Conservation (phyloP, 2,888 invertebrate species). For the Athalia rosae region DNA sequence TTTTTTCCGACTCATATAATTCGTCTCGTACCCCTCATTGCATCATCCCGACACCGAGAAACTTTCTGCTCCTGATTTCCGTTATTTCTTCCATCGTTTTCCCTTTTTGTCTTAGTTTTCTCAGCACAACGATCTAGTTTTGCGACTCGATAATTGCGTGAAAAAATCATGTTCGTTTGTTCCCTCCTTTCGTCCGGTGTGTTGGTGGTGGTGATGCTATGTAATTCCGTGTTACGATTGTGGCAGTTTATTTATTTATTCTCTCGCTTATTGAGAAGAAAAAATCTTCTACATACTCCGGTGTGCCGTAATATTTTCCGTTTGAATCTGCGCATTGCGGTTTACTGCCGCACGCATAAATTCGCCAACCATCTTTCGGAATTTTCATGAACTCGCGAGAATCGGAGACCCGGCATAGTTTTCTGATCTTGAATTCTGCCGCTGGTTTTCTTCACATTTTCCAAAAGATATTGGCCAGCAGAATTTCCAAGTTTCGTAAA, state of each 20-base stretch:
- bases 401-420: not conserved
- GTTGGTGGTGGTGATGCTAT: not conserved
- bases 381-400: constrained; percentile 8
- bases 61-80: too few species aligned
- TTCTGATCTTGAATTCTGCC: not conserved
- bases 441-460: too few species aligned
- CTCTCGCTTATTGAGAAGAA: not conserved
- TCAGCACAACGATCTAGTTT: too few species aligned
- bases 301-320: constrained; percentile 45
- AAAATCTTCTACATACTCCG: constrained; percentile 3
- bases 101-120: too few species aligned
- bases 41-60: too few species aligned
- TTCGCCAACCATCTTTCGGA: constrained; percentile 48
- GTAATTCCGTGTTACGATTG: not conserved
- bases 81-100: too few species aligned
- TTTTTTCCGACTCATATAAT: constrained; percentile 32
- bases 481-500: too few species aligned
- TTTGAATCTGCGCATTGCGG: constrained; percentile 53
- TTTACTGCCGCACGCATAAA: constrained; percentile 46
- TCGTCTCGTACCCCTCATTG: not conserved
- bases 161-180: too few species aligned
- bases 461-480: too few species aligned
- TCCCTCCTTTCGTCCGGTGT: too few species aligned
- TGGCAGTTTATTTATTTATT: not conserved
- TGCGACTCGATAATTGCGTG: too few species aligned